Evolutionary conservation across 2,113 vertebrate species (phyloP).

Genomic region (Malurus elegans): DNA sequence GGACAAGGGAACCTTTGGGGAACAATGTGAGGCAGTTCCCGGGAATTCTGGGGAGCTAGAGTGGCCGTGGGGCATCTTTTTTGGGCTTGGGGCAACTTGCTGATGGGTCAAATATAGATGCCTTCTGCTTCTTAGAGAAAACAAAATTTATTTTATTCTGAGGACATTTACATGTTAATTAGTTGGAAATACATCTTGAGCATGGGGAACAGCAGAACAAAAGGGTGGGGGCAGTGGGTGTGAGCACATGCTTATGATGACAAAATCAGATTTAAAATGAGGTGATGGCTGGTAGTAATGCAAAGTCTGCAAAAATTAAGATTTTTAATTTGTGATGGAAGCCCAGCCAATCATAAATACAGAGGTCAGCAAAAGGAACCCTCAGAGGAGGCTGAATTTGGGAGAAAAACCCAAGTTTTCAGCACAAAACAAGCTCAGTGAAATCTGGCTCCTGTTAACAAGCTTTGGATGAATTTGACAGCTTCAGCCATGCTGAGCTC

Average conservation of each 20-base stretch:
- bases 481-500: accelerated
- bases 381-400: background rate
- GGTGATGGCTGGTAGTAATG: accelerated
- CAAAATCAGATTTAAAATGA: background rate
- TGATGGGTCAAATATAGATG: background rate
- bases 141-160: background rate
- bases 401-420: background rate
- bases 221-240: background rate
- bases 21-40: background rate
- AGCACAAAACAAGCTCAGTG: background rate
- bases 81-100: background rate
- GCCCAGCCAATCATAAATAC: too few species aligned
- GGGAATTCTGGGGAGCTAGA: background rate
- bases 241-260: background rate
- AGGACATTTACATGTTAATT: background rate
- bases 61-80: background rate
- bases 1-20: background rate
- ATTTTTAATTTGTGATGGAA: background rate
- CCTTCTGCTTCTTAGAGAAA: background rate
- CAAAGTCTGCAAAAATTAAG: background rate
- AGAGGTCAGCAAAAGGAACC: background rate
- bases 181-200: background rate
- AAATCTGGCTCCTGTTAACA: accelerated
- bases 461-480: background rate
- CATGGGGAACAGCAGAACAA: background rate